Base-by-base conservation (phyloP, 2,888 invertebrate genomes). In the Mycogona germanica region DNA sequence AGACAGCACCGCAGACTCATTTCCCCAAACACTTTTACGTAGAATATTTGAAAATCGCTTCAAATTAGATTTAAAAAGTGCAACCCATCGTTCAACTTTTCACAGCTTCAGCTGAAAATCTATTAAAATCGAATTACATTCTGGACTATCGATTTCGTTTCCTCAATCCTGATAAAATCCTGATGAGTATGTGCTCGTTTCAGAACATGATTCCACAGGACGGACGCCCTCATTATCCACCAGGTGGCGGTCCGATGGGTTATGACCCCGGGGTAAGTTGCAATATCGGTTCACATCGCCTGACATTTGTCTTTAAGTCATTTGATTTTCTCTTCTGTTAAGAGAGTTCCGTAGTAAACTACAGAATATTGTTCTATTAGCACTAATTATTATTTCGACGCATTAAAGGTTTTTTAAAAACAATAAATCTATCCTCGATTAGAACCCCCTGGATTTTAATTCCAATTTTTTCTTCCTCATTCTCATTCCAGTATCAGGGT, bases 401-500 rank as follows among this genome's bases (percentile, higher is more conserved):
- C n/a, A n/a, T n/a, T n/a, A n/a, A n/a, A n/a, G n/a, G n/a, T n/a
- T n/a, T n/a, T n/a, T n/a, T n/a, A n/a, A n/a, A n/a, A n/a, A n/a
- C n/a, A n/a, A n/a, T n/a, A n/a, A n/a, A n/a, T n/a, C n/a, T n/a
- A n/a, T n/a, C n/a, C n/a, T n/a, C n/a, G n/a, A n/a, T n/a, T n/a
- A n/a, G n/a, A n/a, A n/a, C n/a, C n/a, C n/a, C n/a, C n/a, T n/a
- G n/a, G n/a, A n/a, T n/a, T n/a, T n/a, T n/a, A n/a, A n/a, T n/a
- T n/a, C n/a, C n/a, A n/a, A n/a, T n/a, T n/a, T n/a, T n/a, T n/a
- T n/a, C n/a, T n/a, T n/a, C n/a, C n/a, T n/a, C n/a, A n/a, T n/a
- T n/a, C n/a, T n/a, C n/a, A n/a, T n/a, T n/a, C n/a, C 61, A 59
- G 3, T 60, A 62, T 4, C 62, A 60, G 4, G 55, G 51, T 3